Conservation (phyloP, 2,888 invertebrate species). For the Drosophila emarginata region DNA sequence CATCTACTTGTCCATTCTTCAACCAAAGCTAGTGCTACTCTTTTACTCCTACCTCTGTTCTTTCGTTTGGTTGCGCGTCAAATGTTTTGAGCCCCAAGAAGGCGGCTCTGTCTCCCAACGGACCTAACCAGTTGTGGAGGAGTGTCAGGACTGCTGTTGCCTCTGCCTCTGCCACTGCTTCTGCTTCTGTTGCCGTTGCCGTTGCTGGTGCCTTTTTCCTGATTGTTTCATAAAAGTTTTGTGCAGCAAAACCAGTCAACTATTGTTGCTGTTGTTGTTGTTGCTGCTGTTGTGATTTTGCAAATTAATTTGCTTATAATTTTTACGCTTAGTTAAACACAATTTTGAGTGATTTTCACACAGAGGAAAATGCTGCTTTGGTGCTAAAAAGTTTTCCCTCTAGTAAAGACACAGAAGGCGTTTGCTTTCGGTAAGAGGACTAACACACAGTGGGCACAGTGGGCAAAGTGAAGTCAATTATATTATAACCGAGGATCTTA, state of each 20-base stretch:
- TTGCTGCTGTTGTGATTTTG: slow-evolving; percentile 73
- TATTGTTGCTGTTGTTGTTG: slow-evolving; percentile 56
- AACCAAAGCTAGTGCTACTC: no score
- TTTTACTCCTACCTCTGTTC: not conserved
- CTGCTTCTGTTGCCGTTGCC: slow-evolving; percentile 21
- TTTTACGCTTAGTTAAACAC: slow-evolving; percentile 83
- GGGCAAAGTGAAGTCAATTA: slow-evolving; percentile 16
- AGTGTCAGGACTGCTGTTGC: slow-evolving; percentile 5
- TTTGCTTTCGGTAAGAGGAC: not conserved
- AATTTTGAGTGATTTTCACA: slow-evolving; percentile 81
- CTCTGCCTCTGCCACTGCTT: slow-evolving; percentile 35
- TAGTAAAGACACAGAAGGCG: slow-evolving; percentile 47
- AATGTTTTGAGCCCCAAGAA: slow-evolving; percentile 42
- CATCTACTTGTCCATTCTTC: not conserved
- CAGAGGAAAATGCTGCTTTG: slow-evolving; percentile 57
- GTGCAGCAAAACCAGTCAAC: slow-evolving; percentile 59
- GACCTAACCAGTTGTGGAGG: slow-evolving; percentile 36
- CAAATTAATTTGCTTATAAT: slow-evolving; percentile 83
- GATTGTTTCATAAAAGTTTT: slow-evolving; percentile 77
- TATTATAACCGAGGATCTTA: not conserved
- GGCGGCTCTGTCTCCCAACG: slow-evolving; percentile 37
- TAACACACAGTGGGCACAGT: slow-evolving; percentile 45
- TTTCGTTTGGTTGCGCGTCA: slow-evolving; percentile 64
- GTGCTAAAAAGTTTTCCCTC: slow-evolving; percentile 62
- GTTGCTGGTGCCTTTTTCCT: slow-evolving; percentile 54